Base-by-base conservation (phyloP, 2,888 invertebrate species). In the Andrena bicolor region DNA sequence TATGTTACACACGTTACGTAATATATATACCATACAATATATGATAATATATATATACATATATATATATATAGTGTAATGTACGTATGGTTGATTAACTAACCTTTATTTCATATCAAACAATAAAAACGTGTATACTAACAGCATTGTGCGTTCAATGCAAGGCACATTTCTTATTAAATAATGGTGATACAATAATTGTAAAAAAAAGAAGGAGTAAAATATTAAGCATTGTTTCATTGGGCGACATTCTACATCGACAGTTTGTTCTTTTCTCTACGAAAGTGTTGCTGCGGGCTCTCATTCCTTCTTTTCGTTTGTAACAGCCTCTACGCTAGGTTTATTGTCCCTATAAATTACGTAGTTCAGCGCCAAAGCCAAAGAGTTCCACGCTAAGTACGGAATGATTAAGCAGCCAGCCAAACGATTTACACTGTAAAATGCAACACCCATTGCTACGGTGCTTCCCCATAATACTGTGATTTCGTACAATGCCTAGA, bases 321-420 rank as follows among this genome's bases (percentile, higher is more conserved):
- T 88, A n/a, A 87, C 80, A 13, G 56, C 87, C 77, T 89, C 91
- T 75, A 88, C 86, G 2, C 88, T 84, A 1, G 69, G 61, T 72
- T 83, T 73, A 90, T 97, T 96, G 80, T 96, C 95, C 86, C 95
- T 95, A 94, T 96, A 96, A 71, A 97, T 95, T 13, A 94, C 93
- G 90, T 96, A 97, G 90, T 96, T 97, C 6, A 98, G 94, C 30
- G 95, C 95, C 0, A 96, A 94, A 0, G 97, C 97, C 82, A 97
- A 94, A 13, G 95, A 94, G 58, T 96, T 93, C 97, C 98, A 98
- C 26, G 95, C 95, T 28, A 97, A 93, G 91, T 98, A 98, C 0
- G 98, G 98, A 65, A 96, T 88, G 94, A 97, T 95, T 49, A 98
- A 90, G 84, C 95, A 95, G 4, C 96, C 96, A 26, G 97, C 97